Evolutionary conservation across 1,140 invertebrate species (phyloP), one percentile per base, ranked within the genome.

Genomic region (Drosophila miranda): DNA sequence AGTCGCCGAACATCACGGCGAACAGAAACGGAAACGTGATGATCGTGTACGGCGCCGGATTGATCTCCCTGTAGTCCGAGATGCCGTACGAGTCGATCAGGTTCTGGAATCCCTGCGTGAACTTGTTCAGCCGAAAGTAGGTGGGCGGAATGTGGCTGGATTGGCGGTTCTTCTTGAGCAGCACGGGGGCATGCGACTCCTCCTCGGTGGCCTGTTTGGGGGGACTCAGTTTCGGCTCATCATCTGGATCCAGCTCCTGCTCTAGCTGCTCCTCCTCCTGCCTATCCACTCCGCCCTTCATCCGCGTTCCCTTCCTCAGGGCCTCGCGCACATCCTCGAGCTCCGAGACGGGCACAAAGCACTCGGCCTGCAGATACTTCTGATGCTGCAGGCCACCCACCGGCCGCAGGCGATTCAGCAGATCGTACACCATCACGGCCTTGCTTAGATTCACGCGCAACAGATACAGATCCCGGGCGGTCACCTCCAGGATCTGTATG

Each of bases 281-380:
- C 11, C 2, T 13, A 26, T 57, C 48, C 16, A 60, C 55, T 2
- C 70, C 53, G 19, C 56, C 67, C 30, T 95, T 96, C 41, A 94
- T 93, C 79, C 98, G 96, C 42, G 97, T 97, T 91, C 98, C 98
- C 80, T 96, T 94, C 45, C 94, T 93, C 8, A 99, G 92, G 9
- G 97, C 97, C 59, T 95, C 93, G 76, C 97, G 96, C 38, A 99
- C 97, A 28, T 94, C 93, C 16, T 95, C 93, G 19, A 98, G 92
- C 76, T 99, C 96, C 30, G 94, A 92, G 0, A 94, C 93, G 0
- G 98, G 97, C 70, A 97, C 95, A 97, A 98, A 99, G 91, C 97
- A 98, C 92, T 99, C 98, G 7, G 96, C 97, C 70, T 99, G 98
- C 41, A 99, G 92, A 92, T 97, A 99, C 69, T 95, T 95, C 87